Base-by-base conservation (phyloP, 2,113 vertebrate genomes). In the Mormoops blainvillei region DNA sequence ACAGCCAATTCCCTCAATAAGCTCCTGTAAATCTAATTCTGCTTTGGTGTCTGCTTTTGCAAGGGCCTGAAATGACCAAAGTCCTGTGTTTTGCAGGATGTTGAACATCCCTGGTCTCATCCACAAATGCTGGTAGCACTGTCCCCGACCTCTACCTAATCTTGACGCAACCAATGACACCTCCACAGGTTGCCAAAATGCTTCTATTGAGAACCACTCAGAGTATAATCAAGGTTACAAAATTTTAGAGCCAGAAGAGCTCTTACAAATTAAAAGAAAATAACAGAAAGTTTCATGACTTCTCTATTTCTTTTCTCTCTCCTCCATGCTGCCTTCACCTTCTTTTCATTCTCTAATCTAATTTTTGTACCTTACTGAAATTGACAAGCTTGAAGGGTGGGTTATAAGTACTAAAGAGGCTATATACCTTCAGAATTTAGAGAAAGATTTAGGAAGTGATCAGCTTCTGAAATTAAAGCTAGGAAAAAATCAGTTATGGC, bases 381-480 rank as follows among this genome's bases (percentile, higher is more conserved):
- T 26, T 5, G 28, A 81, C 81, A 82, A 89, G 45, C 84, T n/a
- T 95, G 50, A 89, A 78, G 43, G 67, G 11, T 45, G 26, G 4
- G 14, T 76, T 81, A 28, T 41, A 92, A 90, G n/a, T 65, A 86
- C 63, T 54, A 87, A 82, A 80, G 63, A 87, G 16, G 9, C 13
- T 82, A 4, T 24, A 70, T 33, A 84, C 70, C 33, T 31, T 90
- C 43, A 94, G 65, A 82, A 84, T 92, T 87, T 48, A 43, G 20
- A 87, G 80, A 83, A 87, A 89, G 92, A 77, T 36, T 73, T 77
- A 94, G 80, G 52, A 88, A 93, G 48, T 41, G 28, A 92, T 77
- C 45, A 86, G 33, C 2, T 77, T 77, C 56, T 96, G 33, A 74
- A 76, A 84, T 24, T 67, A 74, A 90, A 92, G n/a, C 6, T 91